Percentiles rank a stretch among this genome's conserved stretches.
Conservation (phyloP, 2,888 invertebrate species). For the Drosophila kanekoi region DNA sequence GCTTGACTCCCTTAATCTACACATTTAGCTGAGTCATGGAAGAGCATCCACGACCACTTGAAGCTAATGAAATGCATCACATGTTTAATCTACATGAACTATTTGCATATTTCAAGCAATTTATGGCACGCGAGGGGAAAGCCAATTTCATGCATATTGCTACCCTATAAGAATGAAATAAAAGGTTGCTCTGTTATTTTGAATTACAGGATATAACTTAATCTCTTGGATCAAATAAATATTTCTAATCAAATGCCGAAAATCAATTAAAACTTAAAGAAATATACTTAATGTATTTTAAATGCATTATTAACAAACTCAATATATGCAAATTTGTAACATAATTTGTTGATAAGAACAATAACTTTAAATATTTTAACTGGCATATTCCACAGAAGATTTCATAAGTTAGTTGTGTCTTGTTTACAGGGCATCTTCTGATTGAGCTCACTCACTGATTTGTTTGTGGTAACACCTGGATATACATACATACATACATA, state of each 20-base stretch:
- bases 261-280: too few species aligned
- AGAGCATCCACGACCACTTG: constrained; percentile 6
- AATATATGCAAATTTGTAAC: too few species aligned
- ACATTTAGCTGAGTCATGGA: not conserved
- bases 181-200: not conserved
- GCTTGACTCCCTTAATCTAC: not conserved
- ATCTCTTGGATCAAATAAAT: not conserved
- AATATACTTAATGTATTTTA: too few species aligned
- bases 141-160: constrained; percentile 12
- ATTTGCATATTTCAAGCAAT: constrained; percentile 65
- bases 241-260: not conserved
- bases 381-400: too few species aligned
- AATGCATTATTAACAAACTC: too few species aligned
- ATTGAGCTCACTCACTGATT: not conserved
- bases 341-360: too few species aligned
- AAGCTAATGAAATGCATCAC: constrained; percentile 59
- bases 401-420: too few species aligned
- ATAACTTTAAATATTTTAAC: too few species aligned
- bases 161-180: not conserved
- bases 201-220: too few species aligned
- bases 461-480: constrained; percentile 29
- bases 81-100: constrained; percentile 42
- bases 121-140: constrained; percentile 34
- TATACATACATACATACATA: too few species aligned
- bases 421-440: not conserved